Evolutionary conservation across 2,797 vertebrate genomes (phyloP).

Genomic region (Helarctos malayanus): DNA sequence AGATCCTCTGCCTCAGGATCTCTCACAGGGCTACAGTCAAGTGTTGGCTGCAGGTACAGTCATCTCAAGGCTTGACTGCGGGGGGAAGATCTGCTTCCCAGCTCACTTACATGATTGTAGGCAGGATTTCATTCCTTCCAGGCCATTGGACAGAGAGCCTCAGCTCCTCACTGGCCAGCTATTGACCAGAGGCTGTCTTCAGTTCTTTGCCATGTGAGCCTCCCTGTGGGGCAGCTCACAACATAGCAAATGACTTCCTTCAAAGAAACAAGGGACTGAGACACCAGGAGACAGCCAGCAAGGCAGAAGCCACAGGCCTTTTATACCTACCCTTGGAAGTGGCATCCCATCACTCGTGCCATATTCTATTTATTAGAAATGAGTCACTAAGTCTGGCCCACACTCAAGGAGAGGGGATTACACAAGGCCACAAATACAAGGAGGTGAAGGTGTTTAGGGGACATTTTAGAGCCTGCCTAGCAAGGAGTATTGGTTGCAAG

Average conservation of each 20-base stretch:
- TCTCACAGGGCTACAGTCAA: neutral
- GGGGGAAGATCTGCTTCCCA: neutral
- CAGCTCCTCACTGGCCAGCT: neutral
- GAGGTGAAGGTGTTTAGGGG: neutral
- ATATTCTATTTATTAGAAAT: neutral
- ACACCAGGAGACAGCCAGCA: neutral
- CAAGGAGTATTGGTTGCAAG: neutral
- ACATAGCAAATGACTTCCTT: neutral
- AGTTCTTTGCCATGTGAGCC: neutral
- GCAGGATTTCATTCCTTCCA: neutral
- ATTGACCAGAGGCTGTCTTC: neutral
- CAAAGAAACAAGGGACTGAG: neutral
- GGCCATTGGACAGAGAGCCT: neutral
- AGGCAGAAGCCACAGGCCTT: neutral
- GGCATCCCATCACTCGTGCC: neutral
- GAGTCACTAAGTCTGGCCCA: neutral
- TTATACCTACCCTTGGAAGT: neutral
- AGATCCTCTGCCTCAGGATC: neutral
- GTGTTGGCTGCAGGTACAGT: neutral
- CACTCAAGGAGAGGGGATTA: neutral
- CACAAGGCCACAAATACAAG: neutral
- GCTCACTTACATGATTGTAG: neutral
- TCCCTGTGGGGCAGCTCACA: neutral
- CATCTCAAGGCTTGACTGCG: neutral
- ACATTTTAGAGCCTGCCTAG: constrained; percentile 5